Evolutionary conservation across 2,797 vertebrate genomes (phyloP).

Genomic region (Malacoraja senta): DNA sequence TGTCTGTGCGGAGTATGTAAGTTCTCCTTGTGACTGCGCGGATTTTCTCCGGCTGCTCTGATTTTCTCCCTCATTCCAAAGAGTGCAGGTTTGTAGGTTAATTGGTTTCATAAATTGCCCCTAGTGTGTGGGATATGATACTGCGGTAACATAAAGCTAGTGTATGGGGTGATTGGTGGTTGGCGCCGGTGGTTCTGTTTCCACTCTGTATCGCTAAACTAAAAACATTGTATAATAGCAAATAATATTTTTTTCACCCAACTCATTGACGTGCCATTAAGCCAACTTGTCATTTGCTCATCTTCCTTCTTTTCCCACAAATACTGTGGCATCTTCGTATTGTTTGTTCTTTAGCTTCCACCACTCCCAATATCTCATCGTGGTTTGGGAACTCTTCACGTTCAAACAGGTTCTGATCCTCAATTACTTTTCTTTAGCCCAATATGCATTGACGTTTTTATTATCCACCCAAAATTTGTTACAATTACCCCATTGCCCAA

Average conservation of each 20-base stretch:
- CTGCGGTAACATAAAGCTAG: too few relatives aligned
- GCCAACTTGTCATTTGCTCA: neutral
- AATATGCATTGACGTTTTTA: neutral
- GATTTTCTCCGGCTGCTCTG: too few relatives aligned
- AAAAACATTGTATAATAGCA: neutral
- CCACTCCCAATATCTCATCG: neutral
- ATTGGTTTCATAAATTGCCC: too few relatives aligned
- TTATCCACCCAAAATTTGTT: neutral
- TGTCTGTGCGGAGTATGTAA: too few relatives aligned
- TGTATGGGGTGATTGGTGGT: too few relatives aligned
- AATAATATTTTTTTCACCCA: neutral
- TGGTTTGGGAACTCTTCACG: neutral
- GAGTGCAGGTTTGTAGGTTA: too few relatives aligned
- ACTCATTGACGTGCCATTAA: neutral
- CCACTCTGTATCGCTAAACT: too few relatives aligned
- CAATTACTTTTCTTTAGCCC: neutral
- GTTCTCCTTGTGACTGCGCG: too few relatives aligned
- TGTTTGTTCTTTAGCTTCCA: neutral
- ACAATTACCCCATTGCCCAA: neutral
- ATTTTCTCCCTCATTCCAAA: too few relatives aligned
- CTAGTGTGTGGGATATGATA: too few relatives aligned
- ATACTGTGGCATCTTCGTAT: neutral
- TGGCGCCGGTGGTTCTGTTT: too few relatives aligned
- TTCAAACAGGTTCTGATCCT: neutral
- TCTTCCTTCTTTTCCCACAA: neutral